These are phyloP conservation scores for Drosophila sproati DNA, from an alignment of 1,140 invertebrate genomes.

Conservation along the genomic window DNA sequence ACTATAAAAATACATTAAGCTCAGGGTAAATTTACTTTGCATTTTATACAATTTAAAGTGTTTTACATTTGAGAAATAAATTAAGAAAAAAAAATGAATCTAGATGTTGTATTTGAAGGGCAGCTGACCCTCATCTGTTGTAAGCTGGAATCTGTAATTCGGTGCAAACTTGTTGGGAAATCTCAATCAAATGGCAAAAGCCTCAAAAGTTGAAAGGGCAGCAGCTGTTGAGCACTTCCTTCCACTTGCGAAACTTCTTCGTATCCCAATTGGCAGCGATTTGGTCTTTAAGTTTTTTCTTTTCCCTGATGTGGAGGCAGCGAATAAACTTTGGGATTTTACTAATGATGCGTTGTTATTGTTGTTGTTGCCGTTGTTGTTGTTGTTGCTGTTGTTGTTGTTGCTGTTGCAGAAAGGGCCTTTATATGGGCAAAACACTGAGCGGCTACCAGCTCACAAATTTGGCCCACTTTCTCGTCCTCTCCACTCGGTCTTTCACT, in stretches of 20 bases:
- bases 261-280: constrained; percentile 16
- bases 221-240: constrained; percentile 23
- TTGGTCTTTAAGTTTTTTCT: constrained; percentile 3
- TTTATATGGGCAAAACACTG: constrained; percentile 15
- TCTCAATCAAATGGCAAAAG: constrained; percentile 13
- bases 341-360: constrained; percentile 46
- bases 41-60: background rate
- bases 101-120: background rate
- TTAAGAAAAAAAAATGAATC: background rate
- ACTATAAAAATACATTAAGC: too few species aligned
- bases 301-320: background rate
- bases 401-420: constrained; percentile 5
- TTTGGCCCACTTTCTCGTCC: background rate
- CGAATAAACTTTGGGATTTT: constrained; percentile 23
- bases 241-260: background rate
- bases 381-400: constrained; percentile 15
- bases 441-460: background rate
- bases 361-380: constrained; percentile 14
- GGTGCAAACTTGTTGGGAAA: constrained; percentile 6
- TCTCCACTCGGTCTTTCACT: background rate
- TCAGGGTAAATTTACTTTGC: too few species aligned
- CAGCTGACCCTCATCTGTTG: background rate
- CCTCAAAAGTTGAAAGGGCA: constrained; percentile 8
- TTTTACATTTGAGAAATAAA: too few species aligned
- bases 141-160: background rate